Evolutionary conservation across 37 sponge, comb jelly and placozoan species (phyloP), one percentile per base, ranked within the genome.

Genomic region (Eunapius fragilis): DNA sequence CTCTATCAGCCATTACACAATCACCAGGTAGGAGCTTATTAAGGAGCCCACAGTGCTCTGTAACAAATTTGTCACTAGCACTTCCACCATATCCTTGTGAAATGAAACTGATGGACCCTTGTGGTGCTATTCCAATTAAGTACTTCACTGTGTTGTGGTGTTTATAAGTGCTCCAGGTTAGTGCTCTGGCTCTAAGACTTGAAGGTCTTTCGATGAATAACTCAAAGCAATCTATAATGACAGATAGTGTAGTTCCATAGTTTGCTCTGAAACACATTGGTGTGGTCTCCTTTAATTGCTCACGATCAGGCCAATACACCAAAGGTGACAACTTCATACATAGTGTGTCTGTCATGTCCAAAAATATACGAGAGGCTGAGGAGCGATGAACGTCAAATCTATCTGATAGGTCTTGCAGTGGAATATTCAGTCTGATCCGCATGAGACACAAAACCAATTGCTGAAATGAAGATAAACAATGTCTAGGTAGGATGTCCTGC

Each of bases 1-100:
- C 90, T 48, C 90, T 84, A 71, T 89, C 90, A 25, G 90, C 90
- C 28, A 89, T 31, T 25, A 89, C 71, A 4, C 82, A 12, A 70
- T 78, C 90, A 48, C 79, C 79, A 10, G 85, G 89, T 19, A 86
- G 73, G 5, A 89, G 74, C 7, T 87, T 34, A 3, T 89, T n/a
- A 25, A 89, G 31, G 7, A 89, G 26, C 10, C 85, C 67, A 67
- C 78, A 87, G 37, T 67, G 26, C 72, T 83, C 73, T 28, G 70
- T 70, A 32, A 83, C 72, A 31, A 68, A 68, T 28, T 81, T 81
- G 5, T 81, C 83, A 71, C 71, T 69, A 13, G 72, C 72, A 25
- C 74, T 31, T 71, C 83, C 83, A 72, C 83, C 83, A 33, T 28
- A 36, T 28, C 74, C 70, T 34, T 83, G 70, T 19, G 83, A 83